phyloP scores from a whole-genome alignment of 2,888 invertebrate genomes.

The Sesamia inferens region DNA sequence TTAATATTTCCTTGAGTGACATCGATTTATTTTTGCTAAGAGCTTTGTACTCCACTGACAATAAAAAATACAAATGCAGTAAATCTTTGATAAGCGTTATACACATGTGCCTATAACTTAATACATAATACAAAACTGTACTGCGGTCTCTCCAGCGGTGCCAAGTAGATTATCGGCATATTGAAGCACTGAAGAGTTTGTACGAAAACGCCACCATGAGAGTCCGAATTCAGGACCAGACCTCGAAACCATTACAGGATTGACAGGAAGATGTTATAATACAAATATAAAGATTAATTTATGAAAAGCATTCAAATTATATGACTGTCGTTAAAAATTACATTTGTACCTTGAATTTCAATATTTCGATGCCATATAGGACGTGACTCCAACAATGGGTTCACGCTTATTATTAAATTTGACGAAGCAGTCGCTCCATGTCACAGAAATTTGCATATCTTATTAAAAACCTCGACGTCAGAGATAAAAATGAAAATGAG shows the following conservation, averaged over 20 bases:
- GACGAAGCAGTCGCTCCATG: constrained; percentile 73
- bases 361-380: constrained; percentile 59
- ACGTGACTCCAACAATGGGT: constrained; percentile 62
- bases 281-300: constrained; percentile 10
- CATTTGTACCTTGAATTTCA: constrained; percentile 46
- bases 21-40: not conserved
- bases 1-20: not conserved
- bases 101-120: too few species aligned
- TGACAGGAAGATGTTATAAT: not conserved
- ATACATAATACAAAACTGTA: too few species aligned
- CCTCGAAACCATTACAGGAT: too few species aligned
- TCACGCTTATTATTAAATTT: constrained; percentile 75
- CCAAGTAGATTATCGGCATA: too few species aligned
- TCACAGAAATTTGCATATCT: constrained; percentile 87
- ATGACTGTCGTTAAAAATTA: constrained; percentile 33
- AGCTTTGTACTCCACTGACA: not conserved
- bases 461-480: constrained; percentile 87
- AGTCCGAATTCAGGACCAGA: too few species aligned
- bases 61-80: too few species aligned
- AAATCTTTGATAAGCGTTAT: too few species aligned
- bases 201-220: too few species aligned
- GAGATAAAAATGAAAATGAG: constrained; percentile 89
- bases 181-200: too few species aligned
- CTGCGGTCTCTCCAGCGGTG: too few species aligned
- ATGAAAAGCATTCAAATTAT: constrained; percentile 24